A percentile compares a stretch with the other conserved stretches of the same genome.
phyloP scores from a whole-genome alignment of 2,113 vertebrate genomes.

The Tragelaphus scriptus region DNA sequence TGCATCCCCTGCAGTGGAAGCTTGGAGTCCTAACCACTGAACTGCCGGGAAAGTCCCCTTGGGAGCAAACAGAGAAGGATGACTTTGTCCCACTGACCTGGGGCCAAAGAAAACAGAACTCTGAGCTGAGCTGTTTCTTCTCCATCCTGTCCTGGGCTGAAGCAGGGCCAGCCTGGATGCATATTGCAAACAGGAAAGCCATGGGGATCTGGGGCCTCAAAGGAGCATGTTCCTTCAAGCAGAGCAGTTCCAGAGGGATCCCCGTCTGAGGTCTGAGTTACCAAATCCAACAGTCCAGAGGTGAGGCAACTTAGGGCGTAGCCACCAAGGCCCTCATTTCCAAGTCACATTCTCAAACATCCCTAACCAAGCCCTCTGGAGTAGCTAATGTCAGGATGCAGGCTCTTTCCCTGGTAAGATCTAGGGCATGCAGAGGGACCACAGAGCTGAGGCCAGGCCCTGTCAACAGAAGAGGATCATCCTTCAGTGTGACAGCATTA shows the following conservation, averaged over 20 bases:
- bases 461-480: neutral
- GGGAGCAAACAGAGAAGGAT: neutral
- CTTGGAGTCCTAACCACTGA: neutral
- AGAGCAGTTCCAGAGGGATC: neutral
- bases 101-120: neutral
- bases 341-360: neutral
- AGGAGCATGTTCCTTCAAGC: neutral
- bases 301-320: neutral
- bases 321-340: neutral
- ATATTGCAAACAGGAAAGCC: neutral
- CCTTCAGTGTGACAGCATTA: neutral
- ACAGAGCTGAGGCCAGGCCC: neutral
- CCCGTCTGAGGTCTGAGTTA: neutral
- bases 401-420: neutral
- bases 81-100: neutral
- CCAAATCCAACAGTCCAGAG: neutral
- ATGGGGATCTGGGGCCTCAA: fast-evolving
- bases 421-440: neutral
- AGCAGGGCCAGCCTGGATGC: neutral
- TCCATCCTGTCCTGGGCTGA: neutral
- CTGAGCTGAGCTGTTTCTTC: neutral
- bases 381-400: neutral
- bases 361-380: neutral
- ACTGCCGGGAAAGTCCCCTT: neutral
- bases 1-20: neutral